These are phyloP conservation scores for Pseudomyrmex gracilis DNA, from an alignment of 1,140 invertebrate genomes.

Conservation along the genomic window DNA sequence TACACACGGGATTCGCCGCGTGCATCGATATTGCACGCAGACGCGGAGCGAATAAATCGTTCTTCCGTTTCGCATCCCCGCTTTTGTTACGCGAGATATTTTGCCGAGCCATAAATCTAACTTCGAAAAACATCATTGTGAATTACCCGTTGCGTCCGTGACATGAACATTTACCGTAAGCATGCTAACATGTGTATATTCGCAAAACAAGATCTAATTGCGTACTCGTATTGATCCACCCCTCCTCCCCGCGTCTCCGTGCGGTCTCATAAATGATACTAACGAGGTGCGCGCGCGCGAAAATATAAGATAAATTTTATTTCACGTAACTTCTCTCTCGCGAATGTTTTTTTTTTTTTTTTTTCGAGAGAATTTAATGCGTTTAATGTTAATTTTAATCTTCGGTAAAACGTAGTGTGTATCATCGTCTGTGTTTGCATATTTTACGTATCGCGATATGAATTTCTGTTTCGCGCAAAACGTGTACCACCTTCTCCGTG, in stretches of 20 bases:
- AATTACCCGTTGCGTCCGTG: neutral
- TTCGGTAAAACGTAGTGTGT: neutral
- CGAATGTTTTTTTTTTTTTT: too few relatives aligned
- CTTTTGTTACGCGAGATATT: conserved; percentile 16
- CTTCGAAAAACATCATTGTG: neutral
- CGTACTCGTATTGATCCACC: neutral
- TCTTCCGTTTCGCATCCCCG: conserved; percentile 6
- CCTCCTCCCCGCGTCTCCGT: neutral
- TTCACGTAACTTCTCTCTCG: neutral
- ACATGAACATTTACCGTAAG: neutral
- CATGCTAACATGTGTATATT: neutral
- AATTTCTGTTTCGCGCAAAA: neutral
- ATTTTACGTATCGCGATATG: neutral
- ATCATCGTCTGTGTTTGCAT: neutral
- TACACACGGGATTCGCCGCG: neutral
- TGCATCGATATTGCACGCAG: conserved; percentile 5
- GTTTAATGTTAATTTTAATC: neutral
- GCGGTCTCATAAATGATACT: neutral
- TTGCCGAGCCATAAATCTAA: neutral
- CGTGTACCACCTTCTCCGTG: neutral
- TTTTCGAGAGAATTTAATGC: neutral
- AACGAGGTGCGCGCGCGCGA: neutral
- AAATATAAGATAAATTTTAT: neutral
- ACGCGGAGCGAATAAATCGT: conserved; percentile 12
- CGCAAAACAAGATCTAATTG: conserved; percentile 18